Conservation (phyloP, 2,113 vertebrate genomes). For the Oryzias celebensis region DNA sequence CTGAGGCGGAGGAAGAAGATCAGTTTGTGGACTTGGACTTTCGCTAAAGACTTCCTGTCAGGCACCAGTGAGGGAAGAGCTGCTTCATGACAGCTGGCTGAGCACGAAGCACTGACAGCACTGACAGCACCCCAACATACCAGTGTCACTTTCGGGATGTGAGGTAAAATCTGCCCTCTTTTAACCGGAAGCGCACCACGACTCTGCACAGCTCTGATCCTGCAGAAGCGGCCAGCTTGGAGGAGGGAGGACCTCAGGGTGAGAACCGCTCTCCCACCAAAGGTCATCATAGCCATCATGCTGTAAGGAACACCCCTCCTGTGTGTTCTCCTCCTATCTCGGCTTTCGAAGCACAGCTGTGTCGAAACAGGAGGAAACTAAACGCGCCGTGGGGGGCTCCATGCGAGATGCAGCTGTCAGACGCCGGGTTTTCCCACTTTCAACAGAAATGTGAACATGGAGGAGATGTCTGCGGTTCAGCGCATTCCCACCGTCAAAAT, state of each 20-base stretch:
- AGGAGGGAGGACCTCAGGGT: constrained; percentile 43
- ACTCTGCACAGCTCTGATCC: constrained; percentile 27
- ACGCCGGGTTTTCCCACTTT: no score
- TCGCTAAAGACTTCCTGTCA: constrained; percentile 66
- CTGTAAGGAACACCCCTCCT: no score
- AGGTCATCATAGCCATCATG: constrained; percentile 32
- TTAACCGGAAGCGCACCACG: constrained; percentile 26
- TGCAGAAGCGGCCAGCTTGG: constrained; percentile 28
- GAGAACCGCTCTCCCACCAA: constrained; percentile 47
- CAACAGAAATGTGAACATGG: no score
- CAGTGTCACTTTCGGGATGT: constrained; percentile 73
- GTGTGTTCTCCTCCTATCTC: no score
- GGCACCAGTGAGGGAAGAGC: neutral
- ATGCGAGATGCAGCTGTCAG: neutral
- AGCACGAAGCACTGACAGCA: constrained; percentile 22
- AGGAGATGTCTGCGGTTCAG: no score
- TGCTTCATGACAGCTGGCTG: constrained; percentile 56
- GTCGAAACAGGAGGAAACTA: neutral
- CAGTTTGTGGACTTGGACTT: constrained; percentile 74
- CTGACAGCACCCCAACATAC: constrained; percentile 64
- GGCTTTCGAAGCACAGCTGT: no score
- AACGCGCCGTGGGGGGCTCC: neutral
- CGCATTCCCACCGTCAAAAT: no score
- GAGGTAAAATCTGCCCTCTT: constrained; percentile 46
- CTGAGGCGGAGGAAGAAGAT: constrained; percentile 72